phyloP scores from a whole-genome alignment of 2,888 invertebrate genomes.

The Mystacides longicornis region DNA sequence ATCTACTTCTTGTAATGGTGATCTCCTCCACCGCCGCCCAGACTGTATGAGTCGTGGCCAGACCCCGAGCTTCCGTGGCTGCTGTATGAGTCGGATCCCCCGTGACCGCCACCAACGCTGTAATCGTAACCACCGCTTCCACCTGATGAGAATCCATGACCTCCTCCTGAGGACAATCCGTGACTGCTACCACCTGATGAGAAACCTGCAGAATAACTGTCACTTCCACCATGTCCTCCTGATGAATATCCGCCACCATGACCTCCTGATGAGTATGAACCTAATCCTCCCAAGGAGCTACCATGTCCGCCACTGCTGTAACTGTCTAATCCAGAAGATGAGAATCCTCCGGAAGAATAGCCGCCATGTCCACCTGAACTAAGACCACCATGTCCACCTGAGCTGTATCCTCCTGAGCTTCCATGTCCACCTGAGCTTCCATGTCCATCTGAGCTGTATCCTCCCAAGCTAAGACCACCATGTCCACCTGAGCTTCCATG shows the following conservation, averaged over 20 bases:
- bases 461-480: constrained; percentile 13
- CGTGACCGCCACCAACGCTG: constrained; percentile 10
- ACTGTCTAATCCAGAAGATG: constrained; percentile 10
- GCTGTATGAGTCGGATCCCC: constrained; percentile 14
- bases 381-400: constrained; percentile 10
- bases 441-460: constrained; percentile 17
- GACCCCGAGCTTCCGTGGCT: constrained; percentile 11
- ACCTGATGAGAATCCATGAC: constrained; percentile 12
- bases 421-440: constrained; percentile 10
- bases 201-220: constrained; percentile 5
- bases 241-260: constrained; percentile 11
- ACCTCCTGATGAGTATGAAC: constrained; percentile 3
- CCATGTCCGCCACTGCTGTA: constrained; percentile 12
- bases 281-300: neutral
- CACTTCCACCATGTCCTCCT: constrained; percentile 11
- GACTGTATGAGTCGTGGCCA: constrained; percentile 18
- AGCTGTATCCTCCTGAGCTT: neutral
- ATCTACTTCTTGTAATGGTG: constrained; percentile 19
- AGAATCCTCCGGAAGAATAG: constrained; percentile 10
- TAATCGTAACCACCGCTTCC: constrained; percentile 7
- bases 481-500: constrained; percentile 15
- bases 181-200: constrained; percentile 6
- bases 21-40: constrained; percentile 14
- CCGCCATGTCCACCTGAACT: constrained; percentile 11
- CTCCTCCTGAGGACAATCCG: constrained; percentile 20